phyloP scores from a whole-genome alignment of 2,113 vertebrate species.

The Sialia sialis region DNA sequence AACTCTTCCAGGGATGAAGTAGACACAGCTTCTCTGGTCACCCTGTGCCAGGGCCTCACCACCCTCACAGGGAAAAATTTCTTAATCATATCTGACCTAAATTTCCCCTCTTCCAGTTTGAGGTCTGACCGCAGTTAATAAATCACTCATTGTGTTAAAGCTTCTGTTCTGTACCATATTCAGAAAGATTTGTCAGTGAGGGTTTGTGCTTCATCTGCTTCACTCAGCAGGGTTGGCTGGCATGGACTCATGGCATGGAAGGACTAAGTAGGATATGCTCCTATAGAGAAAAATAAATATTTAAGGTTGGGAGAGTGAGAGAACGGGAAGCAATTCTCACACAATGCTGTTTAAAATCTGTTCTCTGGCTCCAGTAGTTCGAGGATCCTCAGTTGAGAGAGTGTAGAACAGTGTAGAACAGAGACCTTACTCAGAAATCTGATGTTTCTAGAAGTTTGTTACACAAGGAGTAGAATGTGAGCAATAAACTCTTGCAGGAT shows the following conservation, averaged over 20 bases:
- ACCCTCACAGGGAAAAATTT: neutral
- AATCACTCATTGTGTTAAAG: neutral
- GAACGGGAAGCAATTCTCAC: neutral
- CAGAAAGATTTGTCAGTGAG: neutral
- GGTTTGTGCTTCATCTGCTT: neutral
- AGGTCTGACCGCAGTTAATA: neutral
- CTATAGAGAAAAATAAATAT: neutral
- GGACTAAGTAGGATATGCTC: neutral
- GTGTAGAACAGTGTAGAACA: neutral
- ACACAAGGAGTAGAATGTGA: neutral
- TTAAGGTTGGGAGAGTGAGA: neutral
- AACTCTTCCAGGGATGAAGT: neutral
- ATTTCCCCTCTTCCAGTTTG: neutral
- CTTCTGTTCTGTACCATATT: neutral
- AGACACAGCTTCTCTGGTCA: neutral
- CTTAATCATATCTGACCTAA: neutral
- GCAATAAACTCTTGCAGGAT: neutral
- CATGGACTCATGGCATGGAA: neutral
- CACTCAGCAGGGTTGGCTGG: neutral
- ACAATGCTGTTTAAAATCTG: neutral
- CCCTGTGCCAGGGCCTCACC: rapidly evolving
- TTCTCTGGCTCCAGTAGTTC: neutral
- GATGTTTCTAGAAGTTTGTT: neutral
- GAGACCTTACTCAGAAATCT: neutral
- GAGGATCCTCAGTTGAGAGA: neutral